phyloP scores from a whole-genome alignment of 2,113 vertebrate genomes.

The Nothocercus nigrocapillus region DNA sequence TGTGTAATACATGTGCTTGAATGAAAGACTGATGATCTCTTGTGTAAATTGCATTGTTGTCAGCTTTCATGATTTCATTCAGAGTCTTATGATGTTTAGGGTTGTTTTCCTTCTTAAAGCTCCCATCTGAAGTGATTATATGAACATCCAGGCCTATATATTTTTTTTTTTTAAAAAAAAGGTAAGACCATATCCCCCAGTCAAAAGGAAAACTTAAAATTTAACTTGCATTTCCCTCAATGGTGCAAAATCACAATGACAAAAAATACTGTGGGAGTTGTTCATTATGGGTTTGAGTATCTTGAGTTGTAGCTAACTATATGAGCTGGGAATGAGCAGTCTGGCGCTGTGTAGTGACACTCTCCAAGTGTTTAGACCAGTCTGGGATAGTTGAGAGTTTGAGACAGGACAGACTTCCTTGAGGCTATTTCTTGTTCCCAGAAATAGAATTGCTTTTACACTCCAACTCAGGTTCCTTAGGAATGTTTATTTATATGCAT shows the following conservation, averaged over 20 bases:
- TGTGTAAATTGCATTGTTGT: background rate
- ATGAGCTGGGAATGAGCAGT: background rate
- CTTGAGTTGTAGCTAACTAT: background rate
- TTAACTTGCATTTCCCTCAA: background rate
- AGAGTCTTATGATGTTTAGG: background rate
- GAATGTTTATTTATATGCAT: background rate
- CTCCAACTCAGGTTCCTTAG: background rate
- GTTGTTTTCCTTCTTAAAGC: background rate
- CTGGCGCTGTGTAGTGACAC: background rate
- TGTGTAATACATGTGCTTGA: background rate
- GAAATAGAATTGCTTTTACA: background rate
- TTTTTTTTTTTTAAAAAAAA: background rate
- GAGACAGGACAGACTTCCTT: background rate
- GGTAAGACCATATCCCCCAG: background rate
- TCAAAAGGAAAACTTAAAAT: background rate
- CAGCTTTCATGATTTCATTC: background rate
- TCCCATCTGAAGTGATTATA: background rate
- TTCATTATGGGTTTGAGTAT: background rate
- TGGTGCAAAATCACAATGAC: background rate
- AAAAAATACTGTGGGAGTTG: background rate
- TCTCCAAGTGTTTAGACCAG: fast-evolving
- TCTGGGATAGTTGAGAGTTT: background rate
- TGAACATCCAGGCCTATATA: background rate
- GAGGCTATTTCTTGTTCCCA: background rate
- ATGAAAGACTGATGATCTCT: background rate